Base-by-base conservation (phyloP, 2,888 invertebrate genomes). In the Limnephilus marmoratus region DNA sequence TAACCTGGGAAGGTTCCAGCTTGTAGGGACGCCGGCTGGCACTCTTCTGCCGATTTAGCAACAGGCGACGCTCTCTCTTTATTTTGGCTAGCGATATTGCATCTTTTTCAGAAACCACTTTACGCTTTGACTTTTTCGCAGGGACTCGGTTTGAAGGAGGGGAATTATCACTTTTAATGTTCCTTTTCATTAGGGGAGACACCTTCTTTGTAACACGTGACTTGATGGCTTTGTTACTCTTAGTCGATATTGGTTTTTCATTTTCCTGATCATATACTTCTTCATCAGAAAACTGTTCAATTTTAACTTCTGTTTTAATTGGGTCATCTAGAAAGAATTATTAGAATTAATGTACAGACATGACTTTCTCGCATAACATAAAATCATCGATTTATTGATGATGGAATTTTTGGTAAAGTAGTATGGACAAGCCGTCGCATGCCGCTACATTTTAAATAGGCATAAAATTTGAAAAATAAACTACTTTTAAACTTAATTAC, bases 1-100 rank as follows among this genome's bases (percentile, higher is more conserved):
- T 85, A 29, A 91, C 45, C 24, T 85, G 90, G 15, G 91, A 85
- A 37, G 91, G 81, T 18, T 92, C 90, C 88, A 92, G 83, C 87
- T 93, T 90, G 49, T 90, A 92, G 31, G 93, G 93, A 13, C 92
- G 87, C 13, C 80, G 34, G 86, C 90, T 91, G 24, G 91, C 91
- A 87, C 90, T 91, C 41, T 85, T 85, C 31, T 87, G 80, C 24
- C 92, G 85, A 34, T 90, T 81, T 24, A n/a, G 31, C n/a, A 80
- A 85, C 34, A 24, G 49, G 9, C 18, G 68, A 34, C 90, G 31
- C 68, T 90, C 90, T 53, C 34, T 85, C 31, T 29, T 49, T n/a
- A 85, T 34, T 53, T 90, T 82, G n/a, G 41, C 31, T 11, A 37
- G n/a, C 24, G 41, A 37, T 37, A 41, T 85, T 41, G 34, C 37